Evolutionary conservation across 1,140 invertebrate species (phyloP).

Genomic region (Chymomyza costata): DNA sequence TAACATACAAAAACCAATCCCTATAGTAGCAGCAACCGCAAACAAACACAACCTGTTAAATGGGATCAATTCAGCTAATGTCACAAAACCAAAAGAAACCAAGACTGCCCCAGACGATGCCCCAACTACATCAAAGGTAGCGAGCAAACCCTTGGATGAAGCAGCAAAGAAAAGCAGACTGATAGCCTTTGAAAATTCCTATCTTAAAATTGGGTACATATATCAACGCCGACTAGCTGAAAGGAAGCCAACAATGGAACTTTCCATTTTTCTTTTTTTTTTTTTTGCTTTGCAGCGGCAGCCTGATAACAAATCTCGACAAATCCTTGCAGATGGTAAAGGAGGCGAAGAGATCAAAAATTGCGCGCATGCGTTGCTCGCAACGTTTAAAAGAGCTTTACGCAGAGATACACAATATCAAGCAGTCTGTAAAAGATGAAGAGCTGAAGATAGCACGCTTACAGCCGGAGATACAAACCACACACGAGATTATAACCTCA

Average conservation of each 20-base stretch:
- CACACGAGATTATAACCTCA: slow-evolving; percentile 59
- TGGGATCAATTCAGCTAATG: not conserved
- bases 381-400: slow-evolving; percentile 49
- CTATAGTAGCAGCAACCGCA: not conserved
- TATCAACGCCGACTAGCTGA: no score
- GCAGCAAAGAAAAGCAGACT: slow-evolving; percentile 41
- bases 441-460: slow-evolving; percentile 52
- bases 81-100: slow-evolving; percentile 2
- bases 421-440: slow-evolving; percentile 42
- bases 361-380: slow-evolving; percentile 41
- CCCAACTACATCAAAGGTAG: not conserved
- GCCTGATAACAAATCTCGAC: slow-evolving; percentile 55
- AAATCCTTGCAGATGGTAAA: slow-evolving; percentile 57
- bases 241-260: no score
- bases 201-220: slow-evolving; percentile 60
- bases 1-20: no score
- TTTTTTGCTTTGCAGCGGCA: slow-evolving; percentile 26
- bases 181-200: slow-evolving; percentile 55
- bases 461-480: slow-evolving; percentile 59
- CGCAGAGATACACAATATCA: slow-evolving; percentile 53
- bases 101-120: not conserved
- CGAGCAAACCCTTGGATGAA: not conserved
- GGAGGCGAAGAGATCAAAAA: slow-evolving; percentile 53
- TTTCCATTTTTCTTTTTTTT: no score
- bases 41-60: slow-evolving; percentile 1